These are phyloP conservation scores for Gnathochromis pfefferi DNA, from an alignment of 2,113 vertebrate genomes.

Conservation along the genomic window DNA sequence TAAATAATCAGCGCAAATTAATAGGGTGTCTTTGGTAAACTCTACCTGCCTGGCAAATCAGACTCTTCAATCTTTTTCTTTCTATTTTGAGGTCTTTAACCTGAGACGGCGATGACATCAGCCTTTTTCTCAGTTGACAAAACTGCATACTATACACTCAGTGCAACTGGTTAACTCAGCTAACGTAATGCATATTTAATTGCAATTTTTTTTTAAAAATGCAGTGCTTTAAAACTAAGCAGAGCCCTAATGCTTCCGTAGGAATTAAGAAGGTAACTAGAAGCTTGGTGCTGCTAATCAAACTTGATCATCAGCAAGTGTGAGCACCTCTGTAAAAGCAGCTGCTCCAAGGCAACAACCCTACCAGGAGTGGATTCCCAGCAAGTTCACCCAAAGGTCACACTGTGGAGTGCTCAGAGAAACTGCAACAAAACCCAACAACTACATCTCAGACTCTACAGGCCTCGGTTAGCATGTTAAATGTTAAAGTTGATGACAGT, in stretches of 20 bases:
- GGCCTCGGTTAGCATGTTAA: neutral
- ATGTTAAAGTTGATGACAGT: neutral
- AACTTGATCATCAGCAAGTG: neutral
- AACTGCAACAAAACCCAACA: neutral
- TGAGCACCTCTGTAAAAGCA: neutral
- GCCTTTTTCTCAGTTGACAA: neutral
- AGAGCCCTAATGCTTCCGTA: neutral
- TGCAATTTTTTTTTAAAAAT: fast-evolving
- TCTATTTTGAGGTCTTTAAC: neutral
- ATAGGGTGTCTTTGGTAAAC: neutral
- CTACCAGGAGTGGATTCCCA: neutral
- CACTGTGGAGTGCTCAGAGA: neutral
- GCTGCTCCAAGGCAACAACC: neutral
- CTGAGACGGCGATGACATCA: neutral
- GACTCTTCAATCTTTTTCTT: neutral
- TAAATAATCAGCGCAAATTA: neutral
- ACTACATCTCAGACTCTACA: neutral
- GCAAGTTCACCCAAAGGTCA: neutral
- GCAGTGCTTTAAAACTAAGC: neutral
- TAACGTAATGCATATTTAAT: neutral
- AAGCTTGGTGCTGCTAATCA: neutral
- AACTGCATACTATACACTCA: neutral
- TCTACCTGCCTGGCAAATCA: neutral
- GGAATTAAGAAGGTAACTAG: neutral
- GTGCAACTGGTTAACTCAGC: neutral